Conservation (phyloP, 2,113 vertebrate genomes). For the Erythrocebus patas region DNA sequence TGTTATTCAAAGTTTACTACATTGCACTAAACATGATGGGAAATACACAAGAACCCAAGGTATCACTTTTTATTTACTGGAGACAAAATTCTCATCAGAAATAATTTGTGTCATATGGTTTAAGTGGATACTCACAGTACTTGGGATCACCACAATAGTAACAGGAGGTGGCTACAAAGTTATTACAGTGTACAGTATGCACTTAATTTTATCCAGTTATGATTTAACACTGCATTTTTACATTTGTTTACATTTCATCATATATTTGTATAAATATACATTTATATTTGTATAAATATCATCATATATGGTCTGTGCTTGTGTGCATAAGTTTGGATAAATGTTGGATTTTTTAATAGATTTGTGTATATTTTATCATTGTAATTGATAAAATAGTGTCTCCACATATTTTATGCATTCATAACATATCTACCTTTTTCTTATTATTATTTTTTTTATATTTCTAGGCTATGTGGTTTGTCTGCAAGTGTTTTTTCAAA, state of each 20-base stretch:
- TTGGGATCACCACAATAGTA: background rate
- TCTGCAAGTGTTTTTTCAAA: background rate
- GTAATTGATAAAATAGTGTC: background rate
- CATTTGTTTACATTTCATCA: background rate
- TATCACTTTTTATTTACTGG: background rate
- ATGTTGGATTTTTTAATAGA: background rate
- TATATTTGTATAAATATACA: too few species aligned
- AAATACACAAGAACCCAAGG: background rate
- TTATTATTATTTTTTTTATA: background rate
- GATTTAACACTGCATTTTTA: background rate
- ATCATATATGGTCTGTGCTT: background rate
- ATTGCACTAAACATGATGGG: background rate
- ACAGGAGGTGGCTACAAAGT: background rate
- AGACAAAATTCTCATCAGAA: background rate
- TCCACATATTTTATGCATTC: background rate
- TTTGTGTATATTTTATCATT: background rate
- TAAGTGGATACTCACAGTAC: background rate
- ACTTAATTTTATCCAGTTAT: background rate
- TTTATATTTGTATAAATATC: background rate
- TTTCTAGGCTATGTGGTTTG: background rate
- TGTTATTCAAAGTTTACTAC: background rate
- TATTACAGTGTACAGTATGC: background rate
- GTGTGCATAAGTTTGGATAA: background rate
- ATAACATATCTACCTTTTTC: background rate
- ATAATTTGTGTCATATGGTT: background rate